Evolutionary conservation across 2,888 invertebrate genomes (phyloP).

Genomic region (Chloroclystis v-ata): DNA sequence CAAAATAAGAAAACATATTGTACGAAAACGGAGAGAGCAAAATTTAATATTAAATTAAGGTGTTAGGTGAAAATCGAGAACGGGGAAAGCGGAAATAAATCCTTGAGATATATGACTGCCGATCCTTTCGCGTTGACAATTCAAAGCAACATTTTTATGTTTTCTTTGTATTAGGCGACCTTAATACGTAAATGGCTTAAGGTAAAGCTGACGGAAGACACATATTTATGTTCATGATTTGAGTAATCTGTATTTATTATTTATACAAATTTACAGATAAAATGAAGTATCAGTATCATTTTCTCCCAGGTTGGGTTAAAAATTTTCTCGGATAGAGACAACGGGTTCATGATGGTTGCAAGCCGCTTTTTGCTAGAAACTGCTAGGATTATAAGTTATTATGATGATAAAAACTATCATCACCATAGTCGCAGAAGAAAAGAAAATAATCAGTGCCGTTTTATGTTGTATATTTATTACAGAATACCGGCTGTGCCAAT

Average conservation of each 20-base stretch:
- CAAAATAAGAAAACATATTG: constrained; percentile 68
- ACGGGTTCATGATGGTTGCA: no score
- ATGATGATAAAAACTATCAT: no score
- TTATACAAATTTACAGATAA: neutral
- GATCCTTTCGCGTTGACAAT: constrained; percentile 65
- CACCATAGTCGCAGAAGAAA: no score
- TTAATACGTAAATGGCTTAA: constrained; percentile 25
- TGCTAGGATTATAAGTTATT: no score
- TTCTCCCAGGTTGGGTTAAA: no score
- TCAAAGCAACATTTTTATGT: constrained; percentile 65
- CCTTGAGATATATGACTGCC: constrained; percentile 68
- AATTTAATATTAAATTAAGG: constrained; percentile 78
- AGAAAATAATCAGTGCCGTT: no score
- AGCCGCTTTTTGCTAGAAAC: no score
- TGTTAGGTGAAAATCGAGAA: constrained; percentile 72
- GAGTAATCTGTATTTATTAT: neutral
- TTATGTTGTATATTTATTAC: no score
- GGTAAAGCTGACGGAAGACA: constrained; percentile 7
- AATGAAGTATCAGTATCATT: no score
- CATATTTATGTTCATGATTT: neutral
- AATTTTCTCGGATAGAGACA: no score
- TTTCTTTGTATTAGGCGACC: constrained; percentile 34
- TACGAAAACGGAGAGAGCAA: constrained; percentile 58
- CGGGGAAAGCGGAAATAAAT: constrained; percentile 71
- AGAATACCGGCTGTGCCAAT: no score